phyloP scores from a whole-genome alignment of 2,888 invertebrate species.

The Lasioglossum zephyrum region DNA sequence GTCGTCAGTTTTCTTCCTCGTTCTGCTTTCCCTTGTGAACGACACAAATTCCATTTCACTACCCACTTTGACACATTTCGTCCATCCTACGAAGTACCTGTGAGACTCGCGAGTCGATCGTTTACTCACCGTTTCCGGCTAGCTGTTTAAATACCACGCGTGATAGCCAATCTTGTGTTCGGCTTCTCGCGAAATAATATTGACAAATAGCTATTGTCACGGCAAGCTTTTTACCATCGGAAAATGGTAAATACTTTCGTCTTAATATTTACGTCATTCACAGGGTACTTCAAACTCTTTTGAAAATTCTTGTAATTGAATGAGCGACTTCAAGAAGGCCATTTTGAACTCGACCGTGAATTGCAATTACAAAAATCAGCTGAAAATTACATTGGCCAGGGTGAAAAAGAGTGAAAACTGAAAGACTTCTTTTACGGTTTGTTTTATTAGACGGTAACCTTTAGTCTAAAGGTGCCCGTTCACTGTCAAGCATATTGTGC shows the following conservation, averaged over 20 bases:
- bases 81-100: conserved; percentile 47
- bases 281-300: too few relatives aligned
- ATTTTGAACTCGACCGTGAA: too few relatives aligned
- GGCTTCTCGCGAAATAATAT: neutral
- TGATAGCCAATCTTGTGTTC: conserved; percentile 1
- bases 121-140: conserved; percentile 30
- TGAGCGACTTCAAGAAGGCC: too few relatives aligned
- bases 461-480: too few relatives aligned
- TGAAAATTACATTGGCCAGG: too few relatives aligned
- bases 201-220: neutral
- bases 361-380: too few relatives aligned
- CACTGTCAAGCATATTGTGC: too few relatives aligned
- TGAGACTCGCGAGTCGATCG: conserved; percentile 36
- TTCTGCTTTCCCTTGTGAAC: conserved; percentile 52
- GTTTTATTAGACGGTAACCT: too few relatives aligned
- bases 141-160: conserved; percentile 14
- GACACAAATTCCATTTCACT: conserved; percentile 73
- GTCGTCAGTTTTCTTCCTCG: conserved; percentile 14
- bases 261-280: too few relatives aligned
- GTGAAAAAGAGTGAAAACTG: too few relatives aligned
- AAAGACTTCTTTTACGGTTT: too few relatives aligned
- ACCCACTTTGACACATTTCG: conserved; percentile 79
- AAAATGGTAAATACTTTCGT: neutral
- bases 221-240: neutral
- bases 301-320: too few relatives aligned